Percentiles rank a stretch among this genome's conserved stretches.
These are phyloP conservation scores for Leucoraja erinaceus DNA, from an alignment of 2,113 vertebrate genomes.

Conservation along the genomic window DNA sequence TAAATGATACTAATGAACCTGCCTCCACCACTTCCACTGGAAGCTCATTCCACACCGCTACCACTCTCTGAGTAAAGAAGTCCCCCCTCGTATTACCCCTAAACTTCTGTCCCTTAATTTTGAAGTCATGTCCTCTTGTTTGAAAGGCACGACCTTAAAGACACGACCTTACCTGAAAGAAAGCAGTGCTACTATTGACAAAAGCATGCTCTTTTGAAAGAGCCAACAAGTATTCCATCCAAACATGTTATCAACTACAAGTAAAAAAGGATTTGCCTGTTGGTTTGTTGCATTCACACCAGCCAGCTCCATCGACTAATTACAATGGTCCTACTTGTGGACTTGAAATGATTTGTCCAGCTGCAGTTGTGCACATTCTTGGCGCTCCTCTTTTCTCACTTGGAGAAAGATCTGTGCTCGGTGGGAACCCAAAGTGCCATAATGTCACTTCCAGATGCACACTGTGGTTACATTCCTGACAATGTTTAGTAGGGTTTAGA, in stretches of 20 bases:
- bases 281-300: neutral
- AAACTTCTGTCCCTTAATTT: too few relatives aligned
- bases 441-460: neutral
- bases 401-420: neutral
- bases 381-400: neutral
- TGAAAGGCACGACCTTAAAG: too few relatives aligned
- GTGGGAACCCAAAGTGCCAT: neutral
- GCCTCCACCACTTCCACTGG: too few relatives aligned
- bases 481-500: too few relatives aligned
- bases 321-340: neutral
- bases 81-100: too few relatives aligned
- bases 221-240: neutral
- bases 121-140: too few relatives aligned
- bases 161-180: neutral
- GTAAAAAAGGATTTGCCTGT: neutral
- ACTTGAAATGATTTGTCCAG: neutral
- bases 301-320: too few relatives aligned
- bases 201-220: neutral
- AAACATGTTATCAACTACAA: too few relatives aligned
- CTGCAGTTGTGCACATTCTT: neutral
- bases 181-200: neutral
- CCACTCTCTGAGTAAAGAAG: too few relatives aligned
- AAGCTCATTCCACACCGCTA: too few relatives aligned
- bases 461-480: too few relatives aligned
- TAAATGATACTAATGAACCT: too few relatives aligned